Conservation (phyloP, 2,888 invertebrate genomes). For the Netelia virgata region DNA sequence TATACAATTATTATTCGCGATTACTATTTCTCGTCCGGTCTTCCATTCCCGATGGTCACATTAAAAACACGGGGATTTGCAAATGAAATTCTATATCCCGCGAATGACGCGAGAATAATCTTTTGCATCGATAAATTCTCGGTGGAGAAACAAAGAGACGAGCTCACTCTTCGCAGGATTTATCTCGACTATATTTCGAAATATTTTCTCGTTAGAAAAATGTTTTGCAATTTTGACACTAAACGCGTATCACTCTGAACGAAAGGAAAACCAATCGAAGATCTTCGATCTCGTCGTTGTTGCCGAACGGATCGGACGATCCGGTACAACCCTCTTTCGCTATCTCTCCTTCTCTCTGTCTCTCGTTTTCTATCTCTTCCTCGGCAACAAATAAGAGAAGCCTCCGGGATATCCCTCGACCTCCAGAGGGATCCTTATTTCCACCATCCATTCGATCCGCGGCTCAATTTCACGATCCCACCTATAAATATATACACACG, state of each 20-base stretch:
- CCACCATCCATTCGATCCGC: constrained; percentile 64
- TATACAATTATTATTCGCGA: neutral
- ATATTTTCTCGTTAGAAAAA: neutral
- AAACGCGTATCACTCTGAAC: neutral
- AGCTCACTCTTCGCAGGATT: neutral
- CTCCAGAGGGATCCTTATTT: constrained; percentile 68
- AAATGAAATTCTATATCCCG: constrained; percentile 10
- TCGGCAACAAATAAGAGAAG: constrained; percentile 42
- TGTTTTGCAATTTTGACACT: neutral
- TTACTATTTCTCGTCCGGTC: neutral
- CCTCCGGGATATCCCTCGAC: constrained; percentile 49
- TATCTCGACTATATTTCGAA: neutral
- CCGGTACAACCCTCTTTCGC: constrained; percentile 10
- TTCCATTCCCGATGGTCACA: neutral
- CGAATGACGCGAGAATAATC: neutral
- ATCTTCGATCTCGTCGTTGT: constrained; percentile 44
- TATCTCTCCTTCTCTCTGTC: neutral
- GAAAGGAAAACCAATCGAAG: constrained; percentile 7
- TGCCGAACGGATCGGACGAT: constrained; percentile 51
- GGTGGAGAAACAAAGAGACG: neutral
- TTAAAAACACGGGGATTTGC: neutral
- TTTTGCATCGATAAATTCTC: neutral
- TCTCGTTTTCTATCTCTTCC: constrained; percentile 1
- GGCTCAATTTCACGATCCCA: constrained; percentile 56
- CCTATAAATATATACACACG: constrained; percentile 9